Conservation (phyloP, 2,113 vertebrate species). For the Pogona vitticeps region DNA sequence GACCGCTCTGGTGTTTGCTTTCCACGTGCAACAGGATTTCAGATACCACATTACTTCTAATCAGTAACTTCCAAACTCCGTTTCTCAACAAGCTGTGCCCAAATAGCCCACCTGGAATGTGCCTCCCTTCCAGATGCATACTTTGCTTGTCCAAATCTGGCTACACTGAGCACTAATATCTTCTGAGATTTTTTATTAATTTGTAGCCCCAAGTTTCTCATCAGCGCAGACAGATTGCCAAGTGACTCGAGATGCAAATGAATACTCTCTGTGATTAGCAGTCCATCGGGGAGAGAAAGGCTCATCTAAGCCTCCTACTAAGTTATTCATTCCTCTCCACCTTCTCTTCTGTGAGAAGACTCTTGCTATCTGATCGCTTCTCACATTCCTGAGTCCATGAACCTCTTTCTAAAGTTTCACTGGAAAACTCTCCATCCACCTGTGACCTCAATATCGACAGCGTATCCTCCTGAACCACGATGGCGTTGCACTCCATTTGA, state of each 20-base stretch:
- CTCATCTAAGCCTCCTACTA: conserved; percentile 19
- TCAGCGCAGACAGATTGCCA: not conserved
- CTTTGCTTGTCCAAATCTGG: too few relatives aligned
- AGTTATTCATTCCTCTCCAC: not conserved
- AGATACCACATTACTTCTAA: too few relatives aligned
- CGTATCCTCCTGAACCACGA: not conserved
- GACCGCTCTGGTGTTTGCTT: too few relatives aligned
- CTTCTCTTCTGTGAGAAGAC: not conserved
- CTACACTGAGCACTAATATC: too few relatives aligned
- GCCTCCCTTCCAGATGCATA: too few relatives aligned
- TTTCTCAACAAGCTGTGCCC: too few relatives aligned
- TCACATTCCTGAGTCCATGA: not conserved
- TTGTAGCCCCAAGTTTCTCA: not conserved
- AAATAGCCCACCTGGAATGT: too few relatives aligned
- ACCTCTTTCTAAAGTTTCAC: not conserved
- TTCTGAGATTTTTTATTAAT: too few relatives aligned
- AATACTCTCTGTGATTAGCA: not conserved
- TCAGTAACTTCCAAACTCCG: too few relatives aligned
- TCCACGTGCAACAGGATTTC: too few relatives aligned
- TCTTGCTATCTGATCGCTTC: not conserved
- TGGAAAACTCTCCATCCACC: not conserved
- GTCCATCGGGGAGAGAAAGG: not conserved
- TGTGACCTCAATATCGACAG: not conserved
- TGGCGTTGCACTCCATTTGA: not conserved
- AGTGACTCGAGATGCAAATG: not conserved